Conservation (phyloP, 92 coral and sea anemone genomes). For the Palythoa grandiflora region DNA sequence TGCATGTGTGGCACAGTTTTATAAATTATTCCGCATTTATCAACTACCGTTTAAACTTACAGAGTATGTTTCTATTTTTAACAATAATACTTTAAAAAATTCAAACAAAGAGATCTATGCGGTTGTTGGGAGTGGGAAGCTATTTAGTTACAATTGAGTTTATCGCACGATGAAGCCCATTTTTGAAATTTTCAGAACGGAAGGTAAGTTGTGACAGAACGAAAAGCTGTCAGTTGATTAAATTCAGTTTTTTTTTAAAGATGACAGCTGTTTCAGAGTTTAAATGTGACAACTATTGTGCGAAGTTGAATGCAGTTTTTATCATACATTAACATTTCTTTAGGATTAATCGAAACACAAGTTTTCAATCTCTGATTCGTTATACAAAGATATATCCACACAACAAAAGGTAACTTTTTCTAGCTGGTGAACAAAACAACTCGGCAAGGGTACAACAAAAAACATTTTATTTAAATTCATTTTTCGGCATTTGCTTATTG, state of each 20-base stretch:
- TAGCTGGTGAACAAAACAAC: background rate
- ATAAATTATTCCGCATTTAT: background rate
- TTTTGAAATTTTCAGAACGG: background rate
- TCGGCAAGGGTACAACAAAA: background rate
- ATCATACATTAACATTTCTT: background rate
- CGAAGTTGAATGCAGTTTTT: background rate
- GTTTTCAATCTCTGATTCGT: background rate
- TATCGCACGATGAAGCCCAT: background rate
- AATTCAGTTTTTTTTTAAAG: background rate
- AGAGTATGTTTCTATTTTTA: background rate
- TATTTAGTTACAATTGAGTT: background rate
- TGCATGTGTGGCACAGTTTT: background rate
- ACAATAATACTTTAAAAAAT: background rate
- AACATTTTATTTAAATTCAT: background rate
- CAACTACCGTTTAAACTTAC: background rate
- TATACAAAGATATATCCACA: background rate
- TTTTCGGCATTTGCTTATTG: background rate
- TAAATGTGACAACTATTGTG: background rate
- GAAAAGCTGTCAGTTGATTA: background rate
- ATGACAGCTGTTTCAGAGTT: background rate
- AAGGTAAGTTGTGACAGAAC: background rate
- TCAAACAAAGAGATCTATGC: background rate
- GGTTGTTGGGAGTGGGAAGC: background rate
- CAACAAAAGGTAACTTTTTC: background rate
- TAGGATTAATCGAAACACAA: background rate